Conservation (phyloP, 23 tunicate species). For the Styela plicata region DNA sequence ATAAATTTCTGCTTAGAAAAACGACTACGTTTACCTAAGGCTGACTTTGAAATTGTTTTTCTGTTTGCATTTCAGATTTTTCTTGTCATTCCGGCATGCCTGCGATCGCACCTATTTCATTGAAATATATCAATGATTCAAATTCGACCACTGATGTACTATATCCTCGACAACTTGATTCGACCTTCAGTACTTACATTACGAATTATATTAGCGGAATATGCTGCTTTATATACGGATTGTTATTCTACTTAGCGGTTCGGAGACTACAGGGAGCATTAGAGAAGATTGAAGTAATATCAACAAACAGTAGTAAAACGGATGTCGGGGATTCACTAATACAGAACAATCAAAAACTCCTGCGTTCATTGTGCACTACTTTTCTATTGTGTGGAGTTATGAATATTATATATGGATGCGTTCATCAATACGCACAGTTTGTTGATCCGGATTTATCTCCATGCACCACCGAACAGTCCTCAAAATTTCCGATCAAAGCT, state of each 20-base stretch:
- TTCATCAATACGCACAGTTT: background rate
- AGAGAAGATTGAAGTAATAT: no score
- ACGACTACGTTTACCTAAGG: no score
- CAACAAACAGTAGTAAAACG: no score
- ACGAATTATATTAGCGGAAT: background rate
- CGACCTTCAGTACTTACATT: background rate
- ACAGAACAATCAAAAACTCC: background rate
- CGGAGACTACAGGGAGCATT: no score
- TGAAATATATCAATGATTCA: background rate
- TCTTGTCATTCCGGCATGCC: background rate
- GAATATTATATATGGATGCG: background rate
- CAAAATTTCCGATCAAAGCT: background rate
- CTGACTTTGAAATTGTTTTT: no score
- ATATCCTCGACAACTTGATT: background rate
- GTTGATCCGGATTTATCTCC: background rate
- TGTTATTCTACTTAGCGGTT: background rate
- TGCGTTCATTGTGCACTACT: background rate
- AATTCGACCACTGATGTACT: background rate
- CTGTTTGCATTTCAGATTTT: background rate
- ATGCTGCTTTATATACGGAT: background rate
- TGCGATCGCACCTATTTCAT: background rate
- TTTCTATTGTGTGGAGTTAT: background rate
- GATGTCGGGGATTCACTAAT: no score
- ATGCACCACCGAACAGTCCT: background rate
- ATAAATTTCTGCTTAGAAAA: no score